Conservation (phyloP, 2,113 vertebrate genomes). For the Mus spicilegus region DNA sequence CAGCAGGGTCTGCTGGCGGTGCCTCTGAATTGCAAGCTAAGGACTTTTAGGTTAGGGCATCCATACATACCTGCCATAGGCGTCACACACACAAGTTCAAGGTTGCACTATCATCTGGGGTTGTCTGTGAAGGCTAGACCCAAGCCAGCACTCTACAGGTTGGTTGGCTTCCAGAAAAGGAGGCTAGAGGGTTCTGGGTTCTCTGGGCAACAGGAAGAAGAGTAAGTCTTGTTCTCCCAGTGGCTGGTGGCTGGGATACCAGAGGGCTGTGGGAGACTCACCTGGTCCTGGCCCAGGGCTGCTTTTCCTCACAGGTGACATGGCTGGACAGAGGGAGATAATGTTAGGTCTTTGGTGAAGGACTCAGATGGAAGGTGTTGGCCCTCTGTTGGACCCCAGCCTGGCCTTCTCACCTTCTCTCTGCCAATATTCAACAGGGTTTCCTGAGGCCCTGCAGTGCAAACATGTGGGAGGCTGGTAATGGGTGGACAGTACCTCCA, state of each 20-base stretch:
- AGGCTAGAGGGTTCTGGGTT: not conserved
- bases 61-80: no score
- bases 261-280: rapidly evolving
- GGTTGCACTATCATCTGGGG: not conserved
- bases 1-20: not conserved
- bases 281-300: not conserved
- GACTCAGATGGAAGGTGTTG: not conserved
- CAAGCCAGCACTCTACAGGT: not conserved
- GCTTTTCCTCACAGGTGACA: not conserved
- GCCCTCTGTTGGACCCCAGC: not conserved
- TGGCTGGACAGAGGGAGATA: not conserved
- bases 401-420: not conserved
- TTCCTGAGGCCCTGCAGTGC: not conserved
- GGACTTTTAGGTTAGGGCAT: not conserved
- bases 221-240: rapidly evolving
- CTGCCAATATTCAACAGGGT: no score
- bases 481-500: no score
- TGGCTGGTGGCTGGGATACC: not conserved
- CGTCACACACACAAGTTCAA: not conserved
- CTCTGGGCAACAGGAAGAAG: not conserved
- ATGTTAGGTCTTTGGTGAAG: not conserved
- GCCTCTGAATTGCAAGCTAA: not conserved
- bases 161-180: not conserved
- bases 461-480: not conserved
- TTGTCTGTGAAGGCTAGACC: not conserved